Evolutionary conservation across 2,113 vertebrate genomes (phyloP), one percentile per base, ranked within the genome.

Genomic region (Phoenicopterus ruber): DNA sequence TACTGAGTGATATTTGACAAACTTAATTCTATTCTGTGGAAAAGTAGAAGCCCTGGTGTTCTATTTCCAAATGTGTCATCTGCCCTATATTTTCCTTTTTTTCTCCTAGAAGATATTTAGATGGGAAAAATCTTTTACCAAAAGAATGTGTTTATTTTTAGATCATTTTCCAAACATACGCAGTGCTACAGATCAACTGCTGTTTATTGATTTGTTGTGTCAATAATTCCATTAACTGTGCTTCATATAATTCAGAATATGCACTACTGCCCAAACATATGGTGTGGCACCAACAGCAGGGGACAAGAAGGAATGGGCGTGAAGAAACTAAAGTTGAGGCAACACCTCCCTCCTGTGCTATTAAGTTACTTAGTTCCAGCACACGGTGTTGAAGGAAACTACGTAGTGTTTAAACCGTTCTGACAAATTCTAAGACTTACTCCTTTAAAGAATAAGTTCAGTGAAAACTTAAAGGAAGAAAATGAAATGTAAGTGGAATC

Each of bases 141-240:
- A 74, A 92, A 95, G 26, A 93, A 90, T 91, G 71, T 79, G 65
- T 95, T 94, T 96, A 96, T 97, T 96, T 97, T 96, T 97, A 96
- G 95, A 95, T 95, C 38, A 72, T 92, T 93, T 97, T 96, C 94
- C 91, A 94, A 87, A 84, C 78, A 25, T 55, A 72, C 71, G 20
- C 47, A 40, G 90, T 94, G 79, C 59, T 66, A 74, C 72, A 81
- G 76, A 92, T 90, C 93, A 96, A 93, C 88, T 96, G 83, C 95
- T 96, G 85, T 97, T 97, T 95, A 95, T 94, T 97, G 92, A 97
- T 96, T 96, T 94, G 76, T 95, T 93, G 86, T 95, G 94, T 96
- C 92, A 96, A 93, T 95, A 95, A 71, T 95, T 96, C 92, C 94
- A 94, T 94, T 96, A 88, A 88, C 94, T 92, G 61, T 81, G 44